Base-by-base conservation (phyloP, 2,888 invertebrate genomes). In the Pharmacophagus antenor region DNA sequence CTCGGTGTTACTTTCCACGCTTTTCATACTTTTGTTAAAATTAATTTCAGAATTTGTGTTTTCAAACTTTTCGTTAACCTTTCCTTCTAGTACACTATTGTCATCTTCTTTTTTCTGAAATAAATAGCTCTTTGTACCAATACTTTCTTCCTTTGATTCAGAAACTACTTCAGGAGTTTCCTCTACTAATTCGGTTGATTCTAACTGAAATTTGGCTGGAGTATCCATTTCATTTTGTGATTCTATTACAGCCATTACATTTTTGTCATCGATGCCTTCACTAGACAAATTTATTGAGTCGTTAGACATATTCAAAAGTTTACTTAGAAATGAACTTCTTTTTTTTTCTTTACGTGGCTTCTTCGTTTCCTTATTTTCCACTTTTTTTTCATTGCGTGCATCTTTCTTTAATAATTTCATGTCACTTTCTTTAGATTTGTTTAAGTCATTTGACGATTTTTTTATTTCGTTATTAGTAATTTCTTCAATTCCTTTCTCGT, bases 301-400 rank as follows among this genome's bases (percentile, higher is more conserved):
- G 2, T 59, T 61, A 0, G 84, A 80, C 83, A 82, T 81, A 56
- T 83, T 78, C 10, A 84, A 66, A 18, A 85, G 71, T 49, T 77
- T 71, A 57, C 74, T 66, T 0, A 83, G 62, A 17, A 80, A 67
- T 1, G 78, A 75, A n/a, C 71, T 69, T 47, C 61, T 18, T 61
- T 20, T 27, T 46, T 47, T 10, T 15, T 17, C 15, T 47, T 61
- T 50, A 48, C 55, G 22, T 56, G 37, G 51, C n/a, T 37, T 50
- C 12, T 18, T 21, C 4, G 37, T 47, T 58, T 27, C 31, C 12
- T 27, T 55, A 20, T 23, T 18, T 59, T 17, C 31, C 55, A 15
- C 18, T 20, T 18, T 50, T 17, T 27, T 15, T 10, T 52, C 52
- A 20, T 6, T 23, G 8, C 5, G 17, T 44, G 23, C 18, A 25